These are phyloP conservation scores for Lonchura striata DNA, from an alignment of 2,113 vertebrate genomes.

Conservation along the genomic window DNA sequence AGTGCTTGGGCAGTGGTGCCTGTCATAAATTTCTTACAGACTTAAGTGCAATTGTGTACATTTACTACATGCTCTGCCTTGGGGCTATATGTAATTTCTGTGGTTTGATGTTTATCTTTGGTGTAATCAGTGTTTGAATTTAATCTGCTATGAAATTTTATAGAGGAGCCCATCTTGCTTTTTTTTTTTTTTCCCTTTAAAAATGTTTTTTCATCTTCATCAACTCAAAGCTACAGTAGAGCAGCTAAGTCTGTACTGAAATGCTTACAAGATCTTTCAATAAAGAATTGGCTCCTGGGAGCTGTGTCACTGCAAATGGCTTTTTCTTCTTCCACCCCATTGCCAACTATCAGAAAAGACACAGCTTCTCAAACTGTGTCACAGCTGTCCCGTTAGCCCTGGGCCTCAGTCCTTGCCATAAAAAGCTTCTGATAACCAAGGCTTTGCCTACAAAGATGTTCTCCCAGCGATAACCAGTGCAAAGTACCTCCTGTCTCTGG, in stretches of 20 bases:
- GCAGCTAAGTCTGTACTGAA: background rate
- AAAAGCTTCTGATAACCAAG: background rate
- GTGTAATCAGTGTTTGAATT: background rate
- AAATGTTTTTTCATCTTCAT: background rate
- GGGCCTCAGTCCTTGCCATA: background rate
- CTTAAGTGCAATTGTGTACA: conserved; percentile 22
- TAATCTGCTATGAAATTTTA: background rate
- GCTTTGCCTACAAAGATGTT: background rate
- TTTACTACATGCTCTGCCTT: conserved; percentile 25
- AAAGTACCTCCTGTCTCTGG: background rate
- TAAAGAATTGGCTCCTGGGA: conserved; percentile 54
- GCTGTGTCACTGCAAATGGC: background rate
- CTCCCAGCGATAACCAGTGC: background rate
- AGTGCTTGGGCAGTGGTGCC: background rate
- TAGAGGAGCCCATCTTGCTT: background rate
- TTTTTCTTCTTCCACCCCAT: background rate
- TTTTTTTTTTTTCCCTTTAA: background rate
- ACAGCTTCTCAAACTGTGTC: background rate
- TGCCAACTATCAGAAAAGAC: background rate
- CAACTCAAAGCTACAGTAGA: background rate
- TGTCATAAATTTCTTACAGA: background rate
- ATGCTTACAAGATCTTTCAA: conserved; percentile 45
- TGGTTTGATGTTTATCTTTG: background rate
- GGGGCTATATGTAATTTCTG: background rate
- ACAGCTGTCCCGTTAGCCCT: fast-evolving